Conservation (phyloP, 2,888 invertebrate genomes). For the Thelaira solivaga region DNA sequence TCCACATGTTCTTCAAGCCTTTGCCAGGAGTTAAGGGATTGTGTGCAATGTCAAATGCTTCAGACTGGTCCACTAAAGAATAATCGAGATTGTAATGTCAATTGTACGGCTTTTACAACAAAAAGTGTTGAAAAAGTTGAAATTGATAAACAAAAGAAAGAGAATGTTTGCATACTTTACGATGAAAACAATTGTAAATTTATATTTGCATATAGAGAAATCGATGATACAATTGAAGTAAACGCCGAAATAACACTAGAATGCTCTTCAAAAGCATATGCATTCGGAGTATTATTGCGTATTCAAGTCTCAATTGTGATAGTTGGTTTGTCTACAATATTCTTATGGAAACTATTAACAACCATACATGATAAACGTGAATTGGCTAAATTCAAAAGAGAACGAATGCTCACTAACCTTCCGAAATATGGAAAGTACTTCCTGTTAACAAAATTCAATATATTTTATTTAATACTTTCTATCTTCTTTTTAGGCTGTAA, state of each 20-base stretch:
- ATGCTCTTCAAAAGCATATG: slow-evolving; percentile 88
- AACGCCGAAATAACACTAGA: slow-evolving; percentile 89
- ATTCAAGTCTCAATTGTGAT: slow-evolving; percentile 98
- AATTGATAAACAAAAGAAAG: slow-evolving; percentile 86
- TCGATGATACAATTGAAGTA: slow-evolving; percentile 82
- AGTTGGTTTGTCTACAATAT: slow-evolving; percentile 92
- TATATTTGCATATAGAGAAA: slow-evolving; percentile 91
- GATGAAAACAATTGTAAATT: slow-evolving; percentile 95
- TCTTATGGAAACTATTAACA: slow-evolving; percentile 98
- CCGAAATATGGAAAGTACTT: slow-evolving; percentile 95
- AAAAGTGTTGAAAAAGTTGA: slow-evolving; percentile 79
- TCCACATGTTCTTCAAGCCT: slow-evolving; percentile 96
- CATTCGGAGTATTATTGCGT: slow-evolving; percentile 91
- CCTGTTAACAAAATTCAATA: too few relatives aligned
- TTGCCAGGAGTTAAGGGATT: slow-evolving; percentile 93
- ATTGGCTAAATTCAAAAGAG: slow-evolving; percentile 98
- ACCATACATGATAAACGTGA: slow-evolving; percentile 97
- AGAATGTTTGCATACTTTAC: slow-evolving; percentile 87
- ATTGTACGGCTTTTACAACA: slow-evolving; percentile 82
- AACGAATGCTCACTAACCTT: slow-evolving; percentile 97
- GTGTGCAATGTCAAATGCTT: slow-evolving; percentile 95
- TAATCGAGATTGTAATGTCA: slow-evolving; percentile 79
- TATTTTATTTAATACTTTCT: neutral
- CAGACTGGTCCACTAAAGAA: slow-evolving; percentile 83
- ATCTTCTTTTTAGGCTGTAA: slow-evolving; percentile 81